Base-by-base conservation (phyloP, 2,113 vertebrate species). In the Epinephelus lanceolatus region DNA sequence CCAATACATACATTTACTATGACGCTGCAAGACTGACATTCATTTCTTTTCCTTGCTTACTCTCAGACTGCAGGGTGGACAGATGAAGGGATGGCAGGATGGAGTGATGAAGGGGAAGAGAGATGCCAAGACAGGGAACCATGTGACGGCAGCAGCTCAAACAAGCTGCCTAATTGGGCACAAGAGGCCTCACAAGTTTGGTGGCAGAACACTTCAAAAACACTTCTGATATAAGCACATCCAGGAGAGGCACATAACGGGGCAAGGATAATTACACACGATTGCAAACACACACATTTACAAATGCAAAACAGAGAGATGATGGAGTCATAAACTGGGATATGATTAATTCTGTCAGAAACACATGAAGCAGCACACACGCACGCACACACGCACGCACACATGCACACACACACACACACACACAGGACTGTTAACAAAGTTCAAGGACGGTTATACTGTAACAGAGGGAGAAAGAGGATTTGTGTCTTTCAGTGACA, bases 121-220 rank as follows among this genome's bases (percentile, higher is more conserved):
- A 4, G 61, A 79, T 53, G 71, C 85, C 88, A 79, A 80, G 81
- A 78, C 82, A 86, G 80, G 81, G 70, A 85, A 69, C 66, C 83
- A 84, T 89, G 90, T 86, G 89, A 89, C 45, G 76, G 18, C 55
- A 59, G 71, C 55, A 30, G 63, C 78, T 93, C 87, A 92, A 90
- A 93, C 81, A 85, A 61, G 84, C 71, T 79, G 84, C 76, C 90
- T 95, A 95, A 95, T 94, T 95, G 90, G 92, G 78, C 94, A 94
- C 93, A 59, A 91, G 94, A 94, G 94, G 89, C 87, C 83, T 81
- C 57, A 7, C 66, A 81, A 91, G 88, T 93, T 91, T 91, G 79
- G 89, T 73, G 61, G 78, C 51, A 14, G 80, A 91, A 91, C 65
- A 76, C 86, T 92, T 90, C 85, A 90, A 81, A 91, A 93, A 78